Conservation (phyloP, 2,113 vertebrate genomes). For the Cyanoliseus patagonus region DNA sequence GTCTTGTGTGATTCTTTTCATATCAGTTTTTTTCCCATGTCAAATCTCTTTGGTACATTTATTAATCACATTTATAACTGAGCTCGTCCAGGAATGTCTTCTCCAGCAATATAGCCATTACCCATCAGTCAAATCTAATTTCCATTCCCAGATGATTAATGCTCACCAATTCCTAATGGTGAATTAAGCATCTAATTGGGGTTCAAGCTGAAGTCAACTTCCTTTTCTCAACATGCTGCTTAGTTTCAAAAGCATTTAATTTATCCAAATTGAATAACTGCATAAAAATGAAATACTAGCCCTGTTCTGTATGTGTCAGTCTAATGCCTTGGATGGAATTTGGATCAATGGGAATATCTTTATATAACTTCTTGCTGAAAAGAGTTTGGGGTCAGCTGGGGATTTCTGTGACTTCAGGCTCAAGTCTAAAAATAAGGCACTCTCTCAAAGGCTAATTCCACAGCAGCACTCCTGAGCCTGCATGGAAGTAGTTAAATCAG, state of each 20-base stretch:
- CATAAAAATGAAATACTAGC: background rate
- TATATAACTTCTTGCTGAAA: background rate
- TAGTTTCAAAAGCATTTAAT: conserved; percentile 1
- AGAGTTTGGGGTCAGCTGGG: background rate
- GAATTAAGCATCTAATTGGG: background rate
- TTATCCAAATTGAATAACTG: background rate
- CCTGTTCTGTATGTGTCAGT: background rate
- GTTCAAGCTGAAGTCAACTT: background rate
- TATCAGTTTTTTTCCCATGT: rapidly evolving
- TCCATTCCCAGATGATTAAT: background rate
- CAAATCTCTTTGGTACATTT: rapidly evolving
- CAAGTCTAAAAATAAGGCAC: background rate
- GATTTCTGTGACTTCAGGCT: background rate
- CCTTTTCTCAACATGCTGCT: background rate
- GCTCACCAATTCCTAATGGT: background rate
- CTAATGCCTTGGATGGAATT: background rate
- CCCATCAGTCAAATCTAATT: background rate
- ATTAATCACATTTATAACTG: background rate
- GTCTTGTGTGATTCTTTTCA: background rate
- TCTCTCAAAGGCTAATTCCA: background rate
- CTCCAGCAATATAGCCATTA: rapidly evolving
- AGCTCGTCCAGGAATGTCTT: background rate
- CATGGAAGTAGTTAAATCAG: background rate
- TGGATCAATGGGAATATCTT: background rate
- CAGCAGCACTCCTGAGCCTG: rapidly evolving